phyloP scores from a whole-genome alignment of 2,797 vertebrate genomes.

The Coregonus sp. region DNA sequence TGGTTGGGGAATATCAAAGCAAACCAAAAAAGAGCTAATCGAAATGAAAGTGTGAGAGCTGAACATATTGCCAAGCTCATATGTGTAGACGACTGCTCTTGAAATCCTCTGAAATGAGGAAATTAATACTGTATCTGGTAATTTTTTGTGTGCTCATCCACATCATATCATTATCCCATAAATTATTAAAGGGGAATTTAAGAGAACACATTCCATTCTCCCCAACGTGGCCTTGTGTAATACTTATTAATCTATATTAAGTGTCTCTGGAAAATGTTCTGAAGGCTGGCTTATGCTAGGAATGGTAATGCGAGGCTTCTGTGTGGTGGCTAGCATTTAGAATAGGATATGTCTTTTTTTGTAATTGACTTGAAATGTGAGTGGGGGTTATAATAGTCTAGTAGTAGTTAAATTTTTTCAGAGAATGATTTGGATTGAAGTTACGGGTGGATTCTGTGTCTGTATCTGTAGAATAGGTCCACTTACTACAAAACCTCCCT shows the following conservation, averaged over 20 bases:
- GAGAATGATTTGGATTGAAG: no score
- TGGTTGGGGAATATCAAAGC: background rate
- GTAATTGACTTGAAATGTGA: slow-evolving; percentile 8
- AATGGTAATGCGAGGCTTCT: background rate
- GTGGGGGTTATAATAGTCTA: background rate
- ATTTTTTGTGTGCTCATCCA: background rate
- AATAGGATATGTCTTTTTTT: background rate
- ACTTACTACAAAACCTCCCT: no score
- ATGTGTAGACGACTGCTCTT: slow-evolving; percentile 30
- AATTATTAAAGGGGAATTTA: slow-evolving; percentile 14
- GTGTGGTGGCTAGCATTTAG: background rate
- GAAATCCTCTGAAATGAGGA: slow-evolving; percentile 29
- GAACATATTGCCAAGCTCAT: slow-evolving; percentile 14
- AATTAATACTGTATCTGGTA: background rate
- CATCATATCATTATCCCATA: slow-evolving; percentile 1
- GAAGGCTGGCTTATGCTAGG: background rate
- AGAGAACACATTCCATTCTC: background rate
- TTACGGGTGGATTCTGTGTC: background rate
- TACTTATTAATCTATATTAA: background rate
- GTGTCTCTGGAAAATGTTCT: background rate
- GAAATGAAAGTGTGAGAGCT: background rate
- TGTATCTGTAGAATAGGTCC: background rate
- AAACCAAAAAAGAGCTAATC: background rate
- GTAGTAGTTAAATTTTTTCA: no score
- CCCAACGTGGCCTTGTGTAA: background rate